Base-by-base conservation (phyloP, 2,888 invertebrate genomes). In the Adelphocoris suturalis region DNA sequence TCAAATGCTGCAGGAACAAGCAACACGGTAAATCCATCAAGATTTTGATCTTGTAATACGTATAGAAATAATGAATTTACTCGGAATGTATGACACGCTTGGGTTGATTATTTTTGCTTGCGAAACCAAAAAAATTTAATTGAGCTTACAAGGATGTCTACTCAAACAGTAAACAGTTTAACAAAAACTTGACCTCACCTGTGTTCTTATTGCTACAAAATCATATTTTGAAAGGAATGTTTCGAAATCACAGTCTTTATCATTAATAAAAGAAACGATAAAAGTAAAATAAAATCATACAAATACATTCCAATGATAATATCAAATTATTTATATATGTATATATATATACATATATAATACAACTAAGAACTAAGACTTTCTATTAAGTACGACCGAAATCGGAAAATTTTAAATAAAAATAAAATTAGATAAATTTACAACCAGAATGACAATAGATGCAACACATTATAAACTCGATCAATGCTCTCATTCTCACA, bases 241-340 rank as follows among this genome's bases (percentile, higher is more conserved):
- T 75, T 27, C 16, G 23, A 86, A 86, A 86, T 86, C 86, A 86
- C 86, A 86, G 86, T 86, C 86, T 75, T 86, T 12, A 27, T 86
- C 48, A 55, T 55, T 46, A 37, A 37, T 85, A 16, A 85, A 85
- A 85, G 46, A 85, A 61, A 82, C 19, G n/a, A n/a, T 78, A 37
- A 19, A 46, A 46, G 37, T 37, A 28, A 27, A 78, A 78, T 37
- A 78, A 47, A 78, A 46, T 46, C 23, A 27, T 57, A 37, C 37
- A 37, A 37, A 37, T 37, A 37, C 37, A 37, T 37, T 16, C 57
- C 5, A 57, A 57, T 7, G 23, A 68, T 68, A 68, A 68, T 68
- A 68, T 68, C 68, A 68, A 68, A 68, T 68, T 1, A n/a, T n/a
- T n/a, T n/a, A n/a, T n/a, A n/a, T n/a, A n/a, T n/a, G n/a, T n/a